Evolutionary conservation across 2,113 vertebrate genomes (phyloP).

Genomic region (Corythaixoides concolor): DNA sequence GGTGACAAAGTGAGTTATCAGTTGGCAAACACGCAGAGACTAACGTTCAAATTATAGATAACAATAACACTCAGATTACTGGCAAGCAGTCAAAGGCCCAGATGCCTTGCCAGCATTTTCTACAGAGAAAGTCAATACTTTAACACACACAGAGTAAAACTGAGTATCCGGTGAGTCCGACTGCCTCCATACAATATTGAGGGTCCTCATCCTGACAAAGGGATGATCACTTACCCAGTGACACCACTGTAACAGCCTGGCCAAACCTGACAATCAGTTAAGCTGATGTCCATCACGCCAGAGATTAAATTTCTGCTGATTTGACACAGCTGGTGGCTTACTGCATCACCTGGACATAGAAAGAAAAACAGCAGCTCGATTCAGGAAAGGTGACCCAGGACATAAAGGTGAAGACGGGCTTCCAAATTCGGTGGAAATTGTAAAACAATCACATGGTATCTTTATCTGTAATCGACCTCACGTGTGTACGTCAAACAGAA

Average conservation of each 20-base stretch:
- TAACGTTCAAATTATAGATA: constrained; percentile 23
- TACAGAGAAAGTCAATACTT: background rate
- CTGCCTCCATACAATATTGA: background rate
- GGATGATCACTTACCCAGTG: background rate
- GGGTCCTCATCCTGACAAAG: background rate
- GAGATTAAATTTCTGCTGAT: background rate
- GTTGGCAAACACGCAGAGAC: background rate
- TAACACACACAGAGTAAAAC: background rate
- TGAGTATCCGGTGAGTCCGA: background rate
- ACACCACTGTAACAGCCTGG: background rate
- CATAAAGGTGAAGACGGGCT: background rate
- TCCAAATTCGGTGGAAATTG: background rate
- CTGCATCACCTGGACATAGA: background rate
- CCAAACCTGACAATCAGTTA: background rate
- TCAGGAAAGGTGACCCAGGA: background rate
- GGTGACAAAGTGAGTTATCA: constrained; percentile 10
- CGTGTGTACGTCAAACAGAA: background rate
- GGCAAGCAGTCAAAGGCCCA: constrained; percentile 9
- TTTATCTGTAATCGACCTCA: background rate
- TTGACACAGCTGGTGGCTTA: background rate
- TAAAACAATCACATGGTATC: background rate
- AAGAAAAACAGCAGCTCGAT: background rate
- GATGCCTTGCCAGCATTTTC: constrained; percentile 16
- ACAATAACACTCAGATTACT: background rate
- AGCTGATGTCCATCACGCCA: background rate